Evolutionary conservation across 1,140 invertebrate species (phyloP).

Genomic region (Oreohelix idahoensis): DNA sequence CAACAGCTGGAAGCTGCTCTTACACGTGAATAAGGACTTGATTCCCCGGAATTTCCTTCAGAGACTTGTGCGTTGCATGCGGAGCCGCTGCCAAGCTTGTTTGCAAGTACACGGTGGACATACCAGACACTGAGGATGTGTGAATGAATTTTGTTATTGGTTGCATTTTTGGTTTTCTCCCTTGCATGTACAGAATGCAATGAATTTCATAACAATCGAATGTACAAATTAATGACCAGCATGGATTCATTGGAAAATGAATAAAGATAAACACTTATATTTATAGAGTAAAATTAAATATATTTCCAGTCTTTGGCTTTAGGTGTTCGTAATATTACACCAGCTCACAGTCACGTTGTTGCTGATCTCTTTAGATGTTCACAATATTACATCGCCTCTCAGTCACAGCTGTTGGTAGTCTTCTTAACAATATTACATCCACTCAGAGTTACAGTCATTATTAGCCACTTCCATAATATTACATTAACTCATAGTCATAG

Average conservation of each 20-base stretch:
- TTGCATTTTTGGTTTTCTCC: neutral
- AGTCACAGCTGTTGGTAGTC: too few relatives aligned
- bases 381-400: too few relatives aligned
- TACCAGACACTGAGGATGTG: neutral
- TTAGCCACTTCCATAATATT: too few relatives aligned
- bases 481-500: too few relatives aligned
- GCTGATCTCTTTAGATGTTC: too few relatives aligned
- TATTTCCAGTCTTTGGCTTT: too few relatives aligned
- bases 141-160: neutral
- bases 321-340: too few relatives aligned
- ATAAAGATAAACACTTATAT: neutral
- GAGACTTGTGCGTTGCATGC: neutral
- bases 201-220: neutral
- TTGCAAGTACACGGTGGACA: neutral
- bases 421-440: too few relatives aligned
- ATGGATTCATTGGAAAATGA: neutral
- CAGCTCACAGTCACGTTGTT: too few relatives aligned
- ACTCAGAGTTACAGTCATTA: too few relatives aligned
- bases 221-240: neutral
- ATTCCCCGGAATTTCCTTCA: neutral
- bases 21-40: neutral
- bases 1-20: neutral
- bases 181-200: neutral
- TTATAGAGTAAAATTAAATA: too few relatives aligned
- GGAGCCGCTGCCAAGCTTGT: neutral